A percentile compares a stretch with the other conserved stretches of the same genome.
Conservation (phyloP, 2,113 vertebrate genomes). For the Diadophis punctatus region DNA sequence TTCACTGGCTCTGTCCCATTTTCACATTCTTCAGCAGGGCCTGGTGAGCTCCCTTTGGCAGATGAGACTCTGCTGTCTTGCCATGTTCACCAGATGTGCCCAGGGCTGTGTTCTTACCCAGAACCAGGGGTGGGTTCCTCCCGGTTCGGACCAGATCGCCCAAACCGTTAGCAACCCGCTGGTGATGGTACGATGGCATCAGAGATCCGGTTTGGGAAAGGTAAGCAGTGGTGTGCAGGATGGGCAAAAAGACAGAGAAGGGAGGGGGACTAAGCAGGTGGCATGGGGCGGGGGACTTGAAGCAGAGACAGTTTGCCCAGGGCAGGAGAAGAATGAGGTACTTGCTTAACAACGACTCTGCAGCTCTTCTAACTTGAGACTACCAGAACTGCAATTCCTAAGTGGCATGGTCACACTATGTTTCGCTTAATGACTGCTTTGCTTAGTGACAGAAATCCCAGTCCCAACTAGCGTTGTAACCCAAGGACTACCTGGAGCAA, state of each 20-base stretch:
- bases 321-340: neutral
- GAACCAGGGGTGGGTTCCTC: too few relatives aligned
- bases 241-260: neutral
- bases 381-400: neutral
- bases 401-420: neutral
- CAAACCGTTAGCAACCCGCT: too few relatives aligned
- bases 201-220: too few relatives aligned
- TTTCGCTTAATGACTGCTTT: neutral
- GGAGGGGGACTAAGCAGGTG: neutral
- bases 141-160: too few relatives aligned
- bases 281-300: neutral
- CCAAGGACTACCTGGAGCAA: neutral
- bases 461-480: neutral
- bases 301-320: neutral
- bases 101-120: neutral
- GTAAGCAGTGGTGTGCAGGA: neutral
- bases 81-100: neutral
- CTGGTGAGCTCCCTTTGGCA: neutral
- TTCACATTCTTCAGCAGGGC: neutral
- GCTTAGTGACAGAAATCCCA: neutral
- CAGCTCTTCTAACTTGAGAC: neutral
- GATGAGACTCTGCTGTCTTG: neutral
- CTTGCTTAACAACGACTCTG: neutral
- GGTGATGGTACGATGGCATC: too few relatives aligned
- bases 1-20: neutral